Percentiles rank a stretch among this genome's conserved stretches.
Conservation (phyloP, 2,113 vertebrate genomes). For the Danionella cerebrum region DNA sequence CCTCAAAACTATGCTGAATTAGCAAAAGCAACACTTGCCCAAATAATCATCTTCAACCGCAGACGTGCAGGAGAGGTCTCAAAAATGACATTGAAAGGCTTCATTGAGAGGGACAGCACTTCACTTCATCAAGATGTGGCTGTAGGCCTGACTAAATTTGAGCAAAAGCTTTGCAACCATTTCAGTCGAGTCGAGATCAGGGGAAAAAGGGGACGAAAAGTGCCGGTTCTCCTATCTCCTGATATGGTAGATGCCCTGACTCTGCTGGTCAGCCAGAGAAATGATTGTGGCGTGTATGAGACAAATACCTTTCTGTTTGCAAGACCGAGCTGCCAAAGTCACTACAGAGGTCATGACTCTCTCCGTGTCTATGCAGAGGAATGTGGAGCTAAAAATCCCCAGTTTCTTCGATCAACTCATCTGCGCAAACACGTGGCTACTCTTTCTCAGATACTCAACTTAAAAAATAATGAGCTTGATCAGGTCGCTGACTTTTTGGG, state of each 20-base stretch:
- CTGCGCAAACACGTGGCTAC: constrained; percentile 26
- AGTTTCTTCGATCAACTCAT: constrained; percentile 11
- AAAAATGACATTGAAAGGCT: constrained; percentile 3
- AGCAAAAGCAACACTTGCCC: neutral
- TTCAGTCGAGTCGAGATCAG: constrained; percentile 16
- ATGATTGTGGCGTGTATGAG: neutral
- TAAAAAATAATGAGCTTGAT: constrained; percentile 28
- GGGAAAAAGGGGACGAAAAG: neutral
- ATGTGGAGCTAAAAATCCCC: constrained; percentile 21
- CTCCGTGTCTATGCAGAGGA: neutral
- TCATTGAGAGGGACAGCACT: neutral
- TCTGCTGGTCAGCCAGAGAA: neutral
- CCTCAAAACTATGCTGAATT: neutral
- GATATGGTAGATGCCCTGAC: neutral
- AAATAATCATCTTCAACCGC: neutral
- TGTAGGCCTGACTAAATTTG: neutral
- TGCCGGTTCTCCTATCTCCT: neutral
- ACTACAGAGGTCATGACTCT: neutral
- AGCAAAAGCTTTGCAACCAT: constrained; percentile 38
- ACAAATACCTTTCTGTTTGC: constrained; percentile 43
- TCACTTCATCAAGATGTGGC: constrained; percentile 5
- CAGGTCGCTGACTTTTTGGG: constrained; percentile 13
- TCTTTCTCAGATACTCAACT: constrained; percentile 38
- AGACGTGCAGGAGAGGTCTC: constrained; percentile 2
- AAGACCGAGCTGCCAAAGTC: neutral